Evolutionary conservation across 92 coral and sea anemone genomes (phyloP).

Genomic region (Meandrina meandrites): DNA sequence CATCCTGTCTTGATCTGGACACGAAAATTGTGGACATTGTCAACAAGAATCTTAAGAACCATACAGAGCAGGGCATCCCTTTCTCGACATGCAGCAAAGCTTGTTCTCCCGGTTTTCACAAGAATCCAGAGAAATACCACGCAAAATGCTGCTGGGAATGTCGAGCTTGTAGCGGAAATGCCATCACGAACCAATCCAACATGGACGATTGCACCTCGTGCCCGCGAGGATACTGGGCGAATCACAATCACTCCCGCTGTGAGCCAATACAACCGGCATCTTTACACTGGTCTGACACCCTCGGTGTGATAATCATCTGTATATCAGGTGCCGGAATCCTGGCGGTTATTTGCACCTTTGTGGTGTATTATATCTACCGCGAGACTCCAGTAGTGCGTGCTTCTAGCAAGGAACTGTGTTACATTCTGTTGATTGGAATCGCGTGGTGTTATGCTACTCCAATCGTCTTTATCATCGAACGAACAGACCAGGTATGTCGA

Average conservation of each 20-base stretch:
- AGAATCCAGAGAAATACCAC: conserved; percentile 53
- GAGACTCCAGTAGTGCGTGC: conserved; percentile 90
- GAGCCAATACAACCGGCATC: conserved; percentile 65
- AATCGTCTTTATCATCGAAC: conserved; percentile 60
- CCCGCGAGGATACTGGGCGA: conserved; percentile 78
- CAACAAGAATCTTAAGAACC: conserved; percentile 10
- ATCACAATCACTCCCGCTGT: conserved; percentile 67
- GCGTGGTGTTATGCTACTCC: conserved; percentile 79
- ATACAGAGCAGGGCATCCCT: conserved; percentile 20
- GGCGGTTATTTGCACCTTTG: conserved; percentile 56
- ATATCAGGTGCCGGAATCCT: conserved; percentile 69
- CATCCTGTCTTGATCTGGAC: conserved; percentile 25
- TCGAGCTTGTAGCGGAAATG: conserved; percentile 67
- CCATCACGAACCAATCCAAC: conserved; percentile 60
- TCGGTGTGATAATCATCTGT: conserved; percentile 59
- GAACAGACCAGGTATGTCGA: conserved; percentile 67
- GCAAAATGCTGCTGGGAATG: conserved; percentile 96
- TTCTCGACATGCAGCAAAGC: conserved; percentile 74
- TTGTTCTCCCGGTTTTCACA: conserved; percentile 73
- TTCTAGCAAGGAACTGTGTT: conserved; percentile 88
- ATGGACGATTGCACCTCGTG: conserved; percentile 75
- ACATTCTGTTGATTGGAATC: conserved; percentile 74
- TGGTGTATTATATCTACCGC: conserved; percentile 67
- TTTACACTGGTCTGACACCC: conserved; percentile 68
- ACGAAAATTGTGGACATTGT: background rate